A percentile compares a stretch with the other conserved stretches of the same genome.
Evolutionary conservation across 1,140 invertebrate species (phyloP).

Genomic region (Anadara kagoshimensis): DNA sequence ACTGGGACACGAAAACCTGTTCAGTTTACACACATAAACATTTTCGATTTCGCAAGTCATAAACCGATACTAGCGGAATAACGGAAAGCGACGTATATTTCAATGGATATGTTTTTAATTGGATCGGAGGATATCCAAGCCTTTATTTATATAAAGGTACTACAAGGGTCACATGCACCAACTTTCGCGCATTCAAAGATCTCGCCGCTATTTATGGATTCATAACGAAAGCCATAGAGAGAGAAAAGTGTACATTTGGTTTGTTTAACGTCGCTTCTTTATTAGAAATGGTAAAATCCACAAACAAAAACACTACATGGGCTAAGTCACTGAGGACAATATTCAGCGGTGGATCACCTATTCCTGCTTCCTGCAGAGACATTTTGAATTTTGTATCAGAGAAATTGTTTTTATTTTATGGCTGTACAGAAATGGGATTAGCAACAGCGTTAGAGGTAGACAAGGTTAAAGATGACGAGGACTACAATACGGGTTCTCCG

Average conservation of each 20-base stretch:
- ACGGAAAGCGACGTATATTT: neutral
- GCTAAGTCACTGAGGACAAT: neutral
- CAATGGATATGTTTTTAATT: conserved; percentile 8
- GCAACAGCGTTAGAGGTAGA: neutral
- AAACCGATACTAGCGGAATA: neutral
- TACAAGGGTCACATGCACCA: neutral
- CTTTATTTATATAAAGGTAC: neutral
- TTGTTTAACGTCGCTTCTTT: neutral
- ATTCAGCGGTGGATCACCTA: conserved; percentile 5
- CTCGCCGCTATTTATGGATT: neutral
- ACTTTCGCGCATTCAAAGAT: neutral
- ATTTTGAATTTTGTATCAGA: neutral
- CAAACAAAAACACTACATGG: neutral
- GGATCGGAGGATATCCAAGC: neutral
- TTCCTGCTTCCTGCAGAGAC: neutral
- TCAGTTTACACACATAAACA: neutral
- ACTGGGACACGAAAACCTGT: conserved; percentile 17
- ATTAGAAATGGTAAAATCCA: conserved; percentile 7
- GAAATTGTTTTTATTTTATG: conserved; percentile 1
- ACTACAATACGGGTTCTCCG: conserved; percentile 6
- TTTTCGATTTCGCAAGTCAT: neutral
- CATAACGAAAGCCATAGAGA: neutral
- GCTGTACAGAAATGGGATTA: conserved; percentile 6
- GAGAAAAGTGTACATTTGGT: conserved; percentile 3
- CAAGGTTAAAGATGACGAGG: neutral